Conservation (phyloP, 2,113 vertebrate species). For the Galbula dea region DNA sequence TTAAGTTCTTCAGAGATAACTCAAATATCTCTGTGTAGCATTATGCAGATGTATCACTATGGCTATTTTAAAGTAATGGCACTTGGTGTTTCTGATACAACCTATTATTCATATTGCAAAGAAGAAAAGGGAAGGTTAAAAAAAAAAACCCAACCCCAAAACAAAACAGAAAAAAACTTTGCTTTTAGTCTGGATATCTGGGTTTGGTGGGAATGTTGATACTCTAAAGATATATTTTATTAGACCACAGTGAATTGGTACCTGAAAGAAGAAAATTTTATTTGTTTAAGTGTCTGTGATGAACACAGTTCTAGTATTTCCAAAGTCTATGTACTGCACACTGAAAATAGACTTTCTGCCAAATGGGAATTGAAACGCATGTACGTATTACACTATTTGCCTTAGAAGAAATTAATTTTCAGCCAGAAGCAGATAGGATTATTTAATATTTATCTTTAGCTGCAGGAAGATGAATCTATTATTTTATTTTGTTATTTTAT, state of each 20-base stretch:
- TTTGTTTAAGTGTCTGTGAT: conserved; percentile 70
- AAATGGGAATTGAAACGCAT: conserved; percentile 77
- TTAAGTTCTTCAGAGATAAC: neutral
- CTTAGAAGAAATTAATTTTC: conserved; percentile 83
- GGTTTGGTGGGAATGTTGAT: conserved; percentile 52
- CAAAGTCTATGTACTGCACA: conserved; percentile 61
- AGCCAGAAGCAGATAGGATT: conserved; percentile 75
- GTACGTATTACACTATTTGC: conserved; percentile 77
- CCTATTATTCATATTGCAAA: conserved; percentile 12
- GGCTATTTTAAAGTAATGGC: neutral
- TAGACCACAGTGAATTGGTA: conserved; percentile 26
- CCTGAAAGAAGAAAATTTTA: conserved; percentile 64
- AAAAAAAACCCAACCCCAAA: conserved; percentile 14
- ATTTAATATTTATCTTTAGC: conserved; percentile 84
- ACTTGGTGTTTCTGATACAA: neutral
- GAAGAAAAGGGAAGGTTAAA: neutral
- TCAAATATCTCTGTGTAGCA: neutral
- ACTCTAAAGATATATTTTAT: conserved; percentile 17
- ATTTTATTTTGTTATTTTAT: conserved; percentile 75
- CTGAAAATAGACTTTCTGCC: conserved; percentile 74
- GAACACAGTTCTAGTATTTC: conserved; percentile 63
- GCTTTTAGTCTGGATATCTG: conserved; percentile 40
- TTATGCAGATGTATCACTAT: neutral
- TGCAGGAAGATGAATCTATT: conserved; percentile 79
- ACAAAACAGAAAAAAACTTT: neutral